Evolutionary conservation across 2,888 invertebrate species (phyloP), one percentile per base, ranked within the genome.

Genomic region (Allygus modestus): DNA sequence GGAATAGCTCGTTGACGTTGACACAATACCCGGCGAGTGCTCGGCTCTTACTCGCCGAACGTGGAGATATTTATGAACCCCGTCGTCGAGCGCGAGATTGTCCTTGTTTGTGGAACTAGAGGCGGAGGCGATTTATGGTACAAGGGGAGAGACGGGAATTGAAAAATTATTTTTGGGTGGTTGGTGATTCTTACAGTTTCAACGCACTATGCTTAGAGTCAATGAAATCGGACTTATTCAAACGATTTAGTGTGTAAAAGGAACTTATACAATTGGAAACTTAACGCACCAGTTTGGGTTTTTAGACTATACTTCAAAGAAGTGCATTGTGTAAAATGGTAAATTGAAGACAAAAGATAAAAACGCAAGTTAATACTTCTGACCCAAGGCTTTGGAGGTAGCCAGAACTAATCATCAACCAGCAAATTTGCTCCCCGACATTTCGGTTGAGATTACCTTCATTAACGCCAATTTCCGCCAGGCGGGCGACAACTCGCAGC

Each of bases 321-420:
- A n/a, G n/a, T n/a, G n/a, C n/a, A n/a, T n/a, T n/a, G n/a, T n/a
- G n/a, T n/a, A n/a, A n/a, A n/a, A n/a, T n/a, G n/a, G n/a, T n/a
- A n/a, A n/a, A n/a, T n/a, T n/a, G n/a, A 37, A 37, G 9, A 37
- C 4, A 37, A 37, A 37, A 37, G 9, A 37, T 7, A 37, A 37
- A 37, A 37, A 37, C 4, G 9, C 37, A 7, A 37, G 37, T n/a
- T n/a, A 9, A 37, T 9, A 9, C 9, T 37, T 37, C 37, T 9
- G 37, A 7, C 37, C 37, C 9, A 9, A 9, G 9, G 37, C 37
- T 4, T 7, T 4, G 37, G 9, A 37, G 46, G 20, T n/a, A 58
- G 23, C 58, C 23, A 58, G 58, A 58, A 58, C 58, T 20, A 58
- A 58, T 58, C 58, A 58, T 58, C 23, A 58, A 58, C 2, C 58